phyloP scores from a whole-genome alignment of 2,797 vertebrate species.

The Darevskia nairensis region DNA sequence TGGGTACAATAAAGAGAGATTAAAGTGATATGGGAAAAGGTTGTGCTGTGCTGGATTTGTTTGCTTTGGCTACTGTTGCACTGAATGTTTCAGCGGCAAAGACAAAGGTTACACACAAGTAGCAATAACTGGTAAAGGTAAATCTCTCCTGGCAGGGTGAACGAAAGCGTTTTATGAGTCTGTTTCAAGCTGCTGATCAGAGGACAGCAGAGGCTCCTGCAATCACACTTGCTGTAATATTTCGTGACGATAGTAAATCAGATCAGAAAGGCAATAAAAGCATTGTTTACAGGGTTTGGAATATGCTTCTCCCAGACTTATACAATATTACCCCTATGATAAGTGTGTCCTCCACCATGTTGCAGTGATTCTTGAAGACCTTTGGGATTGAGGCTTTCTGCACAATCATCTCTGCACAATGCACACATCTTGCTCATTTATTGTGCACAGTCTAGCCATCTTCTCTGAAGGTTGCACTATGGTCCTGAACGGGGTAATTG shows the following conservation, averaged over 20 bases:
- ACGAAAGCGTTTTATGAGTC: conserved; percentile 51
- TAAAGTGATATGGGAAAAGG: conserved; percentile 53
- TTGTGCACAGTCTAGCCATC: neutral
- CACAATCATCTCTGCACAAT: neutral
- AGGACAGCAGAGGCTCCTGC: neutral
- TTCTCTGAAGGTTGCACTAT: neutral
- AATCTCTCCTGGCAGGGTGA: conserved; percentile 52
- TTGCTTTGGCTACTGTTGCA: conserved; percentile 55
- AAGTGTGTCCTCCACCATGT: neutral
- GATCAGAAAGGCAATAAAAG: neutral
- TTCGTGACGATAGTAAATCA: neutral
- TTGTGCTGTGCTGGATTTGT: conserved; percentile 44
- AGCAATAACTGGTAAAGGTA: conserved; percentile 66
- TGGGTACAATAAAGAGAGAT: conserved; percentile 29
- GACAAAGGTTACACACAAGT: conserved; percentile 64
- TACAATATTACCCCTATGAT: neutral
- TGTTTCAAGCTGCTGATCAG: conserved; percentile 28
- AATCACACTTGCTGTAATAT: neutral
- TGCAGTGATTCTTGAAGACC: neutral
- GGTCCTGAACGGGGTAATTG: neutral
- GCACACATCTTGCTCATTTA: neutral
- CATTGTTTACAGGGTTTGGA: conserved; percentile 4
- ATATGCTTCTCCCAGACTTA: neutral
- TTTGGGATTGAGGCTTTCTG: neutral
- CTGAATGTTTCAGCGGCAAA: conserved; percentile 59